Evolutionary conservation across 1,140 invertebrate genomes (phyloP).

Genomic region (Drosophila eugracilis): DNA sequence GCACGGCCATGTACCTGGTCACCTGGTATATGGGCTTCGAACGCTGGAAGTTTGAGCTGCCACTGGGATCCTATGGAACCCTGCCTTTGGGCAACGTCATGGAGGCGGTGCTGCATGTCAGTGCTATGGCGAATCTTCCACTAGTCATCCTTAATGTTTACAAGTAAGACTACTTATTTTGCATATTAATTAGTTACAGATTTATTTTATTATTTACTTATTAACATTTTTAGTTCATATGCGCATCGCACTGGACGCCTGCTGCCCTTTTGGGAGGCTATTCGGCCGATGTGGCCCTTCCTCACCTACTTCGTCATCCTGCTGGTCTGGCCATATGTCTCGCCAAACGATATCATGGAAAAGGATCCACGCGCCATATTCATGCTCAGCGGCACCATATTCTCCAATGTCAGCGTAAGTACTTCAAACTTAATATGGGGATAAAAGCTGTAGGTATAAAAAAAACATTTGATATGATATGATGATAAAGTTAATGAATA

Average conservation of each 20-base stretch:
- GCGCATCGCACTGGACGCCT: constrained; percentile 93
- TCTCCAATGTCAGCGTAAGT: constrained; percentile 98
- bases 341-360: constrained; percentile 91
- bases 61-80: constrained; percentile 85
- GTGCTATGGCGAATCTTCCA: constrained; percentile 93
- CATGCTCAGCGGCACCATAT: constrained; percentile 94
- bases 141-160: constrained; percentile 95
- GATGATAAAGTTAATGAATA: too few species aligned
- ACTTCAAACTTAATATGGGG: not conserved
- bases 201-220: not conserved
- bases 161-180: constrained; percentile 88
- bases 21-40: constrained; percentile 89
- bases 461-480: not conserved
- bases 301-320: constrained; percentile 90
- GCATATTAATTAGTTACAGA: too few species aligned
- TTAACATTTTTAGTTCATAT: constrained; percentile 87
- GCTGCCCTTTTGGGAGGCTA: constrained; percentile 89
- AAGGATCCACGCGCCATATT: constrained; percentile 93
- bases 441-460: too few species aligned
- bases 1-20: constrained; percentile 77
- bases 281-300: constrained; percentile 93
- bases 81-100: constrained; percentile 91
- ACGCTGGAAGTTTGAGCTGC: constrained; percentile 93
- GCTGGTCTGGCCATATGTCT: constrained; percentile 91
- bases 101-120: constrained; percentile 93